Evolutionary conservation across 2,888 invertebrate genomes (phyloP), one percentile per base, ranked within the genome.

Genomic region (Pseudanteris insignis): DNA sequence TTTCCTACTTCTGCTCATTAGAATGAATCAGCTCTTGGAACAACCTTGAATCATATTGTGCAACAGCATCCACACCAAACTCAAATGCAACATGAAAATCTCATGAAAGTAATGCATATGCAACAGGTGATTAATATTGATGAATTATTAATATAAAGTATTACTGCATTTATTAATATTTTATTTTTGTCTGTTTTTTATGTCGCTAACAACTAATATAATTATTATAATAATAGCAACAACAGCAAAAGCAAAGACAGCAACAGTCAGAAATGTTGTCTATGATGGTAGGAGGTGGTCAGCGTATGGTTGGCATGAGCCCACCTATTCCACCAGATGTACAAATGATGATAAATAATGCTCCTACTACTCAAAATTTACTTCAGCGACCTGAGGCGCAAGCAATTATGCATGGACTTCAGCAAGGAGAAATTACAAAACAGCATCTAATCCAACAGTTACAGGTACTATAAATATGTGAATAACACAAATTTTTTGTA

Each of bases 371-470:
- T 69, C 81, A 87, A 36, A 89, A 90, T 63, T 79, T 90, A 65
- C 76, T 90, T 54, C 88, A 87, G 76, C 80, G 89, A 63, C 89
- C 89, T 0, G 91, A 91, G 75, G 89, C 89, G 8, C 89, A 89
- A 77, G 89, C 89, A 36, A 87, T 92, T 55, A 84, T 91, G 67
- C 88, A 89, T 79, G 89, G 90, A 66, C 81, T 92, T 72, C 86
- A 88, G 70, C 86, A 88, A 12, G 91, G 91, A 51, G 91, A 92
- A 79, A 87, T 92, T 55, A 89, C 90, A 1, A 84, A 85, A 15
- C 88, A 88, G 71, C 87, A 90, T 73, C 80, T 92, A 67, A 86
- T 90, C 77, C 89, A 90, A 76, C 91, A 92, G 76, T 82, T 91
- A 47, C 84, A 84, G 70, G 83, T 82, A 63, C 26, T n/a, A n/a